Conservation (phyloP, 2,797 vertebrate genomes). For the Tiaroga cobitis region DNA sequence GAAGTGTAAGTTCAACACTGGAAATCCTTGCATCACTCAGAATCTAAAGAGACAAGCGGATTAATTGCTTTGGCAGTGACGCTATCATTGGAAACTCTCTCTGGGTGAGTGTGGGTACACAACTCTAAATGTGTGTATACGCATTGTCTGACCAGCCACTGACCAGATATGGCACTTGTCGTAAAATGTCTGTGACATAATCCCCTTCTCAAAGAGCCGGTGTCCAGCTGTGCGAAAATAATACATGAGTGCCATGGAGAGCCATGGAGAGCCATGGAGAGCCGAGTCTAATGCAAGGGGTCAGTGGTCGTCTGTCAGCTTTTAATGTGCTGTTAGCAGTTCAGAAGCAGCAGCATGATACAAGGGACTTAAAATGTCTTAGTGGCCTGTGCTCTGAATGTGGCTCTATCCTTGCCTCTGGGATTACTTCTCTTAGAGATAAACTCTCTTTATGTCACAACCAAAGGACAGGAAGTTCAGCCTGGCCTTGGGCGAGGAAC, state of each 20-base stretch:
- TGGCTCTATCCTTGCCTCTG: constrained; percentile 28
- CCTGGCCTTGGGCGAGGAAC: constrained; percentile 26
- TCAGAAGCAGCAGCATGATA: constrained; percentile 55
- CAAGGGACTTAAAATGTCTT: constrained; percentile 62
- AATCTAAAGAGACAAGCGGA: constrained; percentile 52
- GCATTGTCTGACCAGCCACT: constrained; percentile 10
- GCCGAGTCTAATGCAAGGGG: constrained; percentile 50
- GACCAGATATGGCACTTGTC: constrained; percentile 46
- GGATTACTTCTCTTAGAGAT: constrained; percentile 66
- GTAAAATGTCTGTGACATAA: constrained; percentile 57
- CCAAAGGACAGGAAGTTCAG: constrained; percentile 57
- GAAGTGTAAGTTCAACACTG: constrained; percentile 36
- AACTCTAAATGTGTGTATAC: background rate
- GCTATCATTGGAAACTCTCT: constrained; percentile 31
- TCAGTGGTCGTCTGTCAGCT: constrained; percentile 63
- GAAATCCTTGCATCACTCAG: constrained; percentile 29
- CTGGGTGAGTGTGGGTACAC: constrained; percentile 16
- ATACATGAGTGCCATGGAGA: constrained; percentile 48
- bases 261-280: constrained; percentile 14
- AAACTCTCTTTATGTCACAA: constrained; percentile 58
- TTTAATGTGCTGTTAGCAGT: constrained; percentile 62
- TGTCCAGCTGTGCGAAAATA: constrained; percentile 63
- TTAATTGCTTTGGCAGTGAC: constrained; percentile 50
- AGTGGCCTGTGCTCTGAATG: constrained; percentile 34
- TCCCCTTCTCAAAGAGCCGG: constrained; percentile 54